phyloP scores from a whole-genome alignment of 1,140 invertebrate genomes.

The Achatina immaculata region DNA sequence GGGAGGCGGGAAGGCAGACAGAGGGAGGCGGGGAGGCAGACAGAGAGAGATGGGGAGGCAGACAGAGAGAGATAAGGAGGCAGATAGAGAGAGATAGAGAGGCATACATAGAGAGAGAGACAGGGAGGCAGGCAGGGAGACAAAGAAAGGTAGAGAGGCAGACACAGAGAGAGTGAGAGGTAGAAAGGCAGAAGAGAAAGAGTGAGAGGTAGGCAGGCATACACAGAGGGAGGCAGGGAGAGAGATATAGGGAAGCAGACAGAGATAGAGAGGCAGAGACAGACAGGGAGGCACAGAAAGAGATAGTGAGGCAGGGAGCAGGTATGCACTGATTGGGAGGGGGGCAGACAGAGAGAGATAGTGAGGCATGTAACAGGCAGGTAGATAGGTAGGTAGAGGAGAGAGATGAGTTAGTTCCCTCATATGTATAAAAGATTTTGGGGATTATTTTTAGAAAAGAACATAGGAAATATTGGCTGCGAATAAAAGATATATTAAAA shows the following conservation, averaged over 20 bases:
- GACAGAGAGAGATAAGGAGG: neutral
- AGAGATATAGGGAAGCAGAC: neutral
- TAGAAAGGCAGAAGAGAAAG: neutral
- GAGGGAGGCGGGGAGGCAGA: neutral
- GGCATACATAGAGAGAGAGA: neutral
- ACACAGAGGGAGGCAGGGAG: conserved; percentile 4
- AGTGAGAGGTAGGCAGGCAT: neutral
- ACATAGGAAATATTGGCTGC: no score
- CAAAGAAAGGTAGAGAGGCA: neutral
- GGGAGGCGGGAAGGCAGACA: neutral
- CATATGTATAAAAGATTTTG: no score
- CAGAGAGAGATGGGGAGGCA: neutral
- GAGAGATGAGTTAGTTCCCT: no score
- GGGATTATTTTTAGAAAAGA: no score
- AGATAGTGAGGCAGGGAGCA: neutral
- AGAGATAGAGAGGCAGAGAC: neutral
- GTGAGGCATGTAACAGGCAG: neutral
- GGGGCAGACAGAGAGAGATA: neutral
- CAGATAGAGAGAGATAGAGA: neutral
- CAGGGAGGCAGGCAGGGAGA: neutral
- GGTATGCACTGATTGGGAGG: neutral
- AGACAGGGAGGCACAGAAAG: neutral
- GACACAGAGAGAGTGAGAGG: neutral
- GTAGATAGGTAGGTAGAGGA: neutral
- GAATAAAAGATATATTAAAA: no score